phyloP scores from a whole-genome alignment of 2,797 vertebrate species.

The Ceryle rudis region DNA sequence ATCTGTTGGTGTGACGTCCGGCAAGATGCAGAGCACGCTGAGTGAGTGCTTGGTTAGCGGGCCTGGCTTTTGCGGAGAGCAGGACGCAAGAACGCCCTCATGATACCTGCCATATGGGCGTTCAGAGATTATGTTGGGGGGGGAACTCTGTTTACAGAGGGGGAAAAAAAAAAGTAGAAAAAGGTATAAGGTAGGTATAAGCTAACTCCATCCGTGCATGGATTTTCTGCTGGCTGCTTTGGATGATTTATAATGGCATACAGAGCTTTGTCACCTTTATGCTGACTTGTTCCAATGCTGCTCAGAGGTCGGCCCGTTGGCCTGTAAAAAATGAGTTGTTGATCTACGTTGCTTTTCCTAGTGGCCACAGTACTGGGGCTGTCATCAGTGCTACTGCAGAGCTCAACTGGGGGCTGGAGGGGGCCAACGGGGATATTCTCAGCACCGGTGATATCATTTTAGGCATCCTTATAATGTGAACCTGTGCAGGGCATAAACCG shows the following conservation, averaged over 20 bases:
- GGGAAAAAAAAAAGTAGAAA: background rate
- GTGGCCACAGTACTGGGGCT: background rate
- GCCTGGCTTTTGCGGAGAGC: background rate
- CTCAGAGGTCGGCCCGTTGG: background rate
- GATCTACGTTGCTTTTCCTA: conserved; percentile 28
- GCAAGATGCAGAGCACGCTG: rapidly evolving
- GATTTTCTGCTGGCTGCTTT: background rate
- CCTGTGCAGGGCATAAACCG: background rate
- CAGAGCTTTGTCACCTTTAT: conserved; percentile 38
- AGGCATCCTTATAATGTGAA: background rate
- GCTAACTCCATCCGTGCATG: rapidly evolving
- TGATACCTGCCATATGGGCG: background rate
- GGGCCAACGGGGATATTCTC: background rate
- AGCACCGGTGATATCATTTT: background rate
- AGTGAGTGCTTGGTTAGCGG: rapidly evolving
- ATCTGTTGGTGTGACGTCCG: background rate
- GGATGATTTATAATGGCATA: conserved; percentile 24
- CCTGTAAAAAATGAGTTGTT: conserved; percentile 44
- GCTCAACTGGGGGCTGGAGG: background rate
- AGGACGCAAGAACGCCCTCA: rapidly evolving
- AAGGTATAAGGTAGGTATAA: background rate
- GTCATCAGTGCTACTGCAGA: background rate
- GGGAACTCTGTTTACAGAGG: background rate
- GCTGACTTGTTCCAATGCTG: conserved; percentile 17
- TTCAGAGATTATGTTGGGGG: background rate